Percentiles rank a stretch among this genome's conserved stretches.
These are phyloP conservation scores for Bradypodion ventrale DNA, from an alignment of 2,797 vertebrate species.

Conservation along the genomic window DNA sequence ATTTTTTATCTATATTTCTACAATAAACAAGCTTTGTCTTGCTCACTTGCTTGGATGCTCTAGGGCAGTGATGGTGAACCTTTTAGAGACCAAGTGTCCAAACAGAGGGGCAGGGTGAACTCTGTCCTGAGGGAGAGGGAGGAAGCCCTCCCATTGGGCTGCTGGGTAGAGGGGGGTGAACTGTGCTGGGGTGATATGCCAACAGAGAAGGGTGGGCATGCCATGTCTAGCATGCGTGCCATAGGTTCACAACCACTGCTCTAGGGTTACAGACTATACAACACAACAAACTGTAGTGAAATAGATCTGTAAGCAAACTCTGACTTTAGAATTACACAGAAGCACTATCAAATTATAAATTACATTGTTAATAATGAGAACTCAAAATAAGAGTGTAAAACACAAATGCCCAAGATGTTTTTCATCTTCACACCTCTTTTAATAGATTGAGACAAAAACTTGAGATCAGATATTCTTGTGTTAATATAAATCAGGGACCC, in stretches of 20 bases:
- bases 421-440: not conserved
- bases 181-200: no score
- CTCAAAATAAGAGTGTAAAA: not conserved
- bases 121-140: no score
- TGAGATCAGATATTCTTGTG: not conserved
- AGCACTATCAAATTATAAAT: not conserved
- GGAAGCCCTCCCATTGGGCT: no score
- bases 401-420: not conserved
- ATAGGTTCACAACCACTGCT: no score
- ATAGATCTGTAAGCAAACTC: rapidly evolving
- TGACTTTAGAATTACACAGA: rapidly evolving
- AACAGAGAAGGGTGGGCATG: no score
- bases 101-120: no score
- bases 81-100: no score
- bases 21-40: not conserved
- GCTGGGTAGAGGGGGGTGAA: no score
- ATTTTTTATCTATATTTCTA: not conserved
- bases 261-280: not conserved
- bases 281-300: not conserved
- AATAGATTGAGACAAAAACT: not conserved
- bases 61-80: no score
- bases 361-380: not conserved
- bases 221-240: no score
- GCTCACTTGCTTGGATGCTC: not conserved
- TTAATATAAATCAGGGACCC: not conserved